A percentile compares a stretch with the other conserved stretches of the same genome.
These are phyloP conservation scores for Plusia festucae DNA, from an alignment of 2,888 invertebrate species.

Conservation along the genomic window DNA sequence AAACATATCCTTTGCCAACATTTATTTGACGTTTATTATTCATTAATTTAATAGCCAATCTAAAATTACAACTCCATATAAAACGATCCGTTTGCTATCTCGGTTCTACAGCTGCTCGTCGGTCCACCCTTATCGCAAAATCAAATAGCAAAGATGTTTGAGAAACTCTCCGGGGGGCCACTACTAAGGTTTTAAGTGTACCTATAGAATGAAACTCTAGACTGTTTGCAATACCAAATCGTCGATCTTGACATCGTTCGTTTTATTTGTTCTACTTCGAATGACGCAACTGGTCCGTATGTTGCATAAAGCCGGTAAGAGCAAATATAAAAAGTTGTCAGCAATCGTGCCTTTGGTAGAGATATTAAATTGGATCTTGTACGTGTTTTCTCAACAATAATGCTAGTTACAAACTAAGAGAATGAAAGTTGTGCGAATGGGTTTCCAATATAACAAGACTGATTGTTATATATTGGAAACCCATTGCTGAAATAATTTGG, in stretches of 20 bases:
- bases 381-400: slow-evolving; percentile 62
- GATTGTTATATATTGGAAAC: slow-evolving; percentile 1
- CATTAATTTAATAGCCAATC: slow-evolving; percentile 21
- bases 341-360: slow-evolving; percentile 3
- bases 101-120: slow-evolving; percentile 14
- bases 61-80: slow-evolving; percentile 7
- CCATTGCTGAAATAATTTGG: not conserved
- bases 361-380: slow-evolving; percentile 9
- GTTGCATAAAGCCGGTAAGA: slow-evolving; percentile 34
- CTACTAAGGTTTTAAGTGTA: slow-evolving; percentile 64
- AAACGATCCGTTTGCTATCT: slow-evolving; percentile 15
- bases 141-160: slow-evolving; percentile 66
- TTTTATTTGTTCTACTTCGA: slow-evolving; percentile 52
- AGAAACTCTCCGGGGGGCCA: slow-evolving; percentile 67
- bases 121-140: slow-evolving; percentile 19
- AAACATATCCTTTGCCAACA: slow-evolving; percentile 28
- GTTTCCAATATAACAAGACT: too few species aligned
- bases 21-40: slow-evolving; percentile 15
- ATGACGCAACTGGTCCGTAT: slow-evolving; percentile 56
- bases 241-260: slow-evolving; percentile 56
- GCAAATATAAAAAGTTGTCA: slow-evolving; percentile 24
- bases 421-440: not conserved
- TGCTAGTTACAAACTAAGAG: slow-evolving; percentile 49
- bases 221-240: slow-evolving; percentile 60
- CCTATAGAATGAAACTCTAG: slow-evolving; percentile 41